A percentile compares a stretch with the other conserved stretches of the same genome.
These are phyloP conservation scores for Ivindomyrus marchei DNA, from an alignment of 2,113 vertebrate species.

Conservation along the genomic window DNA sequence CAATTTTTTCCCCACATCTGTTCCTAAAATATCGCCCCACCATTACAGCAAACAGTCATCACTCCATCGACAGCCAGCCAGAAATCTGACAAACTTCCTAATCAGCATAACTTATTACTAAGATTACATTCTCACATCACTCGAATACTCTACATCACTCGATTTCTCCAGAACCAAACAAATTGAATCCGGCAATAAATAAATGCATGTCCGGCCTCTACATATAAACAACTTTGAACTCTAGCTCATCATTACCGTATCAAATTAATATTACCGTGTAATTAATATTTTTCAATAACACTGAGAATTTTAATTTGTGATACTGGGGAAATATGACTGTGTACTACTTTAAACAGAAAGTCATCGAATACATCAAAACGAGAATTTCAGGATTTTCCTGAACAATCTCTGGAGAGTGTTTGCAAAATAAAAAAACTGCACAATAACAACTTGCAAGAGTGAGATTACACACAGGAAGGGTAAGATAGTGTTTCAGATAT, in stretches of 20 bases:
- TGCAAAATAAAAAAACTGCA: neutral
- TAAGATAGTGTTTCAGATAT: neutral
- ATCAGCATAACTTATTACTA: neutral
- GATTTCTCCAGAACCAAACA: neutral
- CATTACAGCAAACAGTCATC: neutral
- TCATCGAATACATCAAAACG: neutral
- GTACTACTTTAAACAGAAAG: conserved; percentile 7
- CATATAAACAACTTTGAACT: neutral
- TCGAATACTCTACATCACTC: neutral
- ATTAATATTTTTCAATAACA: neutral
- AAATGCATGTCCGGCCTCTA: neutral
- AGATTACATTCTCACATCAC: neutral
- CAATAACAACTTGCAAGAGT: neutral
- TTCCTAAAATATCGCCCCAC: neutral
- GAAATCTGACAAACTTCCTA: neutral
- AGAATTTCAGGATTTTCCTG: neutral
- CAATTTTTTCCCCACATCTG: neutral
- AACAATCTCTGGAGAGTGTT: neutral
- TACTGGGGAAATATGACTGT: neutral
- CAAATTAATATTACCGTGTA: neutral
- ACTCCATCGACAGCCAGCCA: neutral
- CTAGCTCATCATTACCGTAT: neutral
- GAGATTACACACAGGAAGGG: neutral
- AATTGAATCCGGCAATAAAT: neutral
- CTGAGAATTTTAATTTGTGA: neutral